A percentile compares a stretch with the other conserved stretches of the same genome.
Conservation (phyloP, 2,888 invertebrate genomes). For the Caenorhabditis sinica region DNA sequence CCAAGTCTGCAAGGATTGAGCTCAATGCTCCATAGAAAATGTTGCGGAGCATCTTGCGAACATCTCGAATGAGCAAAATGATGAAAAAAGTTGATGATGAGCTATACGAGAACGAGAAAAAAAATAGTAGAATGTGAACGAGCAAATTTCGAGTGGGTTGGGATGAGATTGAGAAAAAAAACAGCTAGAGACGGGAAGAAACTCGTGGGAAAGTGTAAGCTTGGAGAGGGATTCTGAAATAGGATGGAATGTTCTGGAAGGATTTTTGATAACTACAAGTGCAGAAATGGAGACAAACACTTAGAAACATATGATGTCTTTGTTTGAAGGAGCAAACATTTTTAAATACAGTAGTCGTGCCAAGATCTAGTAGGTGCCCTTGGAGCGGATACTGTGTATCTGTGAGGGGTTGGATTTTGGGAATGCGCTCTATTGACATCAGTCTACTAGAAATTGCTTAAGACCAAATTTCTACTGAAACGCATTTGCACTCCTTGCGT, state of each 20-base stretch:
- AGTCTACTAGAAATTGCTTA: too few relatives aligned
- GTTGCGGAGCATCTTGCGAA: neutral
- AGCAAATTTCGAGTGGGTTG: constrained; percentile 50
- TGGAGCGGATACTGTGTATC: too few relatives aligned
- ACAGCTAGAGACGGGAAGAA: neutral
- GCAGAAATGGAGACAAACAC: neutral
- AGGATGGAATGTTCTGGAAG: neutral
- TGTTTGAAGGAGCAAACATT: too few relatives aligned
- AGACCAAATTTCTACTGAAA: too few relatives aligned
- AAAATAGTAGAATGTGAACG: constrained; percentile 53
- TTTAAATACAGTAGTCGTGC: too few relatives aligned
- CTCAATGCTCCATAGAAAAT: neutral
- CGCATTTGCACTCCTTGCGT: too few relatives aligned
- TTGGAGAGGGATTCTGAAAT: neutral
- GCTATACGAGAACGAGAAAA: constrained; percentile 2
- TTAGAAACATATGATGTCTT: too few relatives aligned
- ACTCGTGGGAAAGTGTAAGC: constrained; percentile 29
- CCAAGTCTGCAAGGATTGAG: neutral
- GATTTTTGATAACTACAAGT: neutral
- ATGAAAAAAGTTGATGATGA: too few relatives aligned
- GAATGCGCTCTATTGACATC: too few relatives aligned
- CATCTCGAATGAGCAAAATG: too few relatives aligned
- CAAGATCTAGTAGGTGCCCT: too few relatives aligned
- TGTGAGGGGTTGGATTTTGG: too few relatives aligned
- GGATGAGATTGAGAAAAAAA: neutral